These are phyloP conservation scores for Micropterix aruncella DNA, from an alignment of 2,888 invertebrate genomes.

Conservation along the genomic window DNA sequence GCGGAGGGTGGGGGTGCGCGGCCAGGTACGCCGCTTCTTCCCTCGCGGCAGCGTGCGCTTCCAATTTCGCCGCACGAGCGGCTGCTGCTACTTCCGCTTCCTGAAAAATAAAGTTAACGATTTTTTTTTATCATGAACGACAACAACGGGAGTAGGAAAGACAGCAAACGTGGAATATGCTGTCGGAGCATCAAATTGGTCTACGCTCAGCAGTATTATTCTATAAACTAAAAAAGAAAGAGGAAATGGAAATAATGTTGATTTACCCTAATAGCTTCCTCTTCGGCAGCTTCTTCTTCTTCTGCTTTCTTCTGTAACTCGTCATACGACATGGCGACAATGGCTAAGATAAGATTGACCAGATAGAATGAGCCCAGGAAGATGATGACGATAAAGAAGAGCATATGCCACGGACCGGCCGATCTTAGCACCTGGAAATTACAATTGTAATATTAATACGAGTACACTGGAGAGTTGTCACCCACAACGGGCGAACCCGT, in stretches of 20 bases:
- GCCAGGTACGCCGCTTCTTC: conserved; percentile 42
- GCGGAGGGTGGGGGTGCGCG: conserved; percentile 20
- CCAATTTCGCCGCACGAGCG: conserved; percentile 49
- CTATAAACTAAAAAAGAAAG: too few relatives aligned
- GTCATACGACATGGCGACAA: conserved; percentile 99
- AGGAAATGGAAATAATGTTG: too few relatives aligned
- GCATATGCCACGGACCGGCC: conserved; percentile 94
- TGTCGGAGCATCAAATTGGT: too few relatives aligned
- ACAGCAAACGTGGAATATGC: background rate
- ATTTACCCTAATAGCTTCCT: conserved; percentile 77
- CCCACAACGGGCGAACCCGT: too few relatives aligned
- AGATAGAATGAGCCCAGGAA: conserved; percentile 98
- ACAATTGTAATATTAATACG: background rate
- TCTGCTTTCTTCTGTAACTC: conserved; percentile 96
- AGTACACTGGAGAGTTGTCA: too few relatives aligned
- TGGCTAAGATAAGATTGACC: conserved; percentile 97
- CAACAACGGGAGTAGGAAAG: background rate
- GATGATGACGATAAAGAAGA: conserved; percentile 97
- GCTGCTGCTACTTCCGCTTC: conserved; percentile 77
- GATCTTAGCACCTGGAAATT: conserved; percentile 72
- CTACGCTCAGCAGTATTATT: too few relatives aligned
- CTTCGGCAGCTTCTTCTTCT: conserved; percentile 91
- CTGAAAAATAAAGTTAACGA: conserved; percentile 25
- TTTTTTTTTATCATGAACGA: background rate
- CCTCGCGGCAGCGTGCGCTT: conserved; percentile 44